Percentiles rank a stretch among this genome's conserved stretches.
These are phyloP conservation scores for Philopedon plagiatum DNA, from an alignment of 2,888 invertebrate species.

Conservation along the genomic window DNA sequence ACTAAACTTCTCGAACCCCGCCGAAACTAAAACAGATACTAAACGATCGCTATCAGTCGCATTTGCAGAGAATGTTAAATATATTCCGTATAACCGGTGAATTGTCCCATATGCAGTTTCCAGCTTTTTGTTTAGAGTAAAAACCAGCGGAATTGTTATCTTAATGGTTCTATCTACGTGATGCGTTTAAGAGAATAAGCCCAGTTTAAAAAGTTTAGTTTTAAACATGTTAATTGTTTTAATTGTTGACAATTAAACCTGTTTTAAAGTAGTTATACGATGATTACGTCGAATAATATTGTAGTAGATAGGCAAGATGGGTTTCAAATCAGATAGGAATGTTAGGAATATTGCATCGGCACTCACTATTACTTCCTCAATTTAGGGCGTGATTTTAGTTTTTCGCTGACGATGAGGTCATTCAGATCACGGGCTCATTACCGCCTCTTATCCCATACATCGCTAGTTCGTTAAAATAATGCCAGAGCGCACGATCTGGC, in stretches of 20 bases:
- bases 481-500: no score
- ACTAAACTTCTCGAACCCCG: constrained; percentile 17
- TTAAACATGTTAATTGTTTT: not conserved
- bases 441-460: no score
- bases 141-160: constrained; percentile 21
- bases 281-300: no score
- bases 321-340: no score
- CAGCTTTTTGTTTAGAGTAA: constrained; percentile 27
- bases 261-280: no score
- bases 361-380: no score
- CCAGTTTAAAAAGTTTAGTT: not conserved
- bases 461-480: no score
- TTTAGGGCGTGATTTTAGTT: no score
- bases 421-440: no score
- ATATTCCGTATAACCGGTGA: constrained; percentile 23
- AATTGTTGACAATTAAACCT: not conserved
- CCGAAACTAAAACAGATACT: constrained; percentile 19
- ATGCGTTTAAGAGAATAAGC: constrained; percentile 1
- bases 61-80: constrained; percentile 33
- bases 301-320: no score
- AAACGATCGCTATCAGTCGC: constrained; percentile 34
- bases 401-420: no score
- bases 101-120: constrained; percentile 31
- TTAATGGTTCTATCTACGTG: constrained; percentile 25
- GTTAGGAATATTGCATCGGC: no score